Percentiles rank a stretch among this genome's conserved stretches.
Evolutionary conservation across 2,797 vertebrate genomes (phyloP).

Genomic region (Tenualosa thibaudeaui): DNA sequence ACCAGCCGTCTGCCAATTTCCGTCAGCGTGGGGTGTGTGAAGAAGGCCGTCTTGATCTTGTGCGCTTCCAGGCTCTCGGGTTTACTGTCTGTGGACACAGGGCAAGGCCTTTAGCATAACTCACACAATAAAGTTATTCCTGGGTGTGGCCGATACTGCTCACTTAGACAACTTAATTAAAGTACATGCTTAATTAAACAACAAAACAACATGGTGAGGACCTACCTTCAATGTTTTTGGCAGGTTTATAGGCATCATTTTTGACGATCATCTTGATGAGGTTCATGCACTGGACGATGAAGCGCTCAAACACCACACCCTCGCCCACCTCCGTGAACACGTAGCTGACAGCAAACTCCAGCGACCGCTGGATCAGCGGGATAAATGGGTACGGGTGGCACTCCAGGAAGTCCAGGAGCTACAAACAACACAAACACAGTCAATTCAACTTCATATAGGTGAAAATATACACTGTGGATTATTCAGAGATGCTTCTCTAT

Average conservation of each 20-base stretch:
- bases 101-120: not conserved
- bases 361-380: conserved; percentile 86
- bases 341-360: conserved; percentile 94
- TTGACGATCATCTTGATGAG: conserved; percentile 98
- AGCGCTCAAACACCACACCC: conserved; percentile 90
- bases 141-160: not conserved
- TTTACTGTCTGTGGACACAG: conserved; percentile 82
- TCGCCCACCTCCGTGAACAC: conserved; percentile 91
- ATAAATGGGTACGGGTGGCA: conserved; percentile 91
- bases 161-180: too few species aligned
- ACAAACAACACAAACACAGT: not conserved
- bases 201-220: not conserved
- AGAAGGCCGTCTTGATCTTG: conserved; percentile 93
- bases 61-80: conserved; percentile 94
- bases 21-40: conserved; percentile 90
- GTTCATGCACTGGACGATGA: conserved; percentile 98
- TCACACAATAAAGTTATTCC: not conserved
- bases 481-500: too few species aligned
- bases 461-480: not conserved
- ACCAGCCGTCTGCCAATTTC: conserved; percentile 94
- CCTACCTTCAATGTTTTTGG: conserved; percentile 94
- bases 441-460: not conserved
- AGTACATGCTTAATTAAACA: too few species aligned
- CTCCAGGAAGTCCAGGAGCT: conserved; percentile 96
- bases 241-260: conserved; percentile 92